Conservation (phyloP, 2,888 invertebrate genomes). For the Chymomyza procnemis region DNA sequence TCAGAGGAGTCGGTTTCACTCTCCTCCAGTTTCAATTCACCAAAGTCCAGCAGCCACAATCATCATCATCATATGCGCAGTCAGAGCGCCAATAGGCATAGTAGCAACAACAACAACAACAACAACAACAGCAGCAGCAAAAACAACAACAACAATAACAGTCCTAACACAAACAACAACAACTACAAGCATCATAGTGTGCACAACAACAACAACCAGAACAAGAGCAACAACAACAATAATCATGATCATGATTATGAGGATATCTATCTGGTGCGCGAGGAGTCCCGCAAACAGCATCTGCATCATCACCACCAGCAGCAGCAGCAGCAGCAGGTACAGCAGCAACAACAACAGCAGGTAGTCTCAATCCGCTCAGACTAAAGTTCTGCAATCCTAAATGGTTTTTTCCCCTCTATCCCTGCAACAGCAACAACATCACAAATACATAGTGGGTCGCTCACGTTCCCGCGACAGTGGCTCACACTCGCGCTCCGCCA, state of each 20-base stretch:
- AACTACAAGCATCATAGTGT: conserved; percentile 36
- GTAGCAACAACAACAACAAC: conserved; percentile 35
- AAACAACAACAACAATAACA: conserved; percentile 40
- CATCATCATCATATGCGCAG: conserved; percentile 64
- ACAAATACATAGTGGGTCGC: conserved; percentile 77
- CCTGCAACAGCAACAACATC: conserved; percentile 53
- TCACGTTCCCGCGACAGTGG: conserved; percentile 84
- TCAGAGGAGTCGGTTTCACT: conserved; percentile 83
- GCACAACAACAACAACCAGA: conserved; percentile 43
- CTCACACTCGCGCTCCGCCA: conserved; percentile 87
- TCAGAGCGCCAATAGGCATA: conserved; percentile 49
- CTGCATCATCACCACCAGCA: conserved; percentile 51
- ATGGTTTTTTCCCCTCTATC: no score
- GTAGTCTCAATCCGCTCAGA: neutral
- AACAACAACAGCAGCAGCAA: conserved; percentile 30
- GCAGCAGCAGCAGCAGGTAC: conserved; percentile 43
- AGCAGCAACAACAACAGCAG: conserved; percentile 38
- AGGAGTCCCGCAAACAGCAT: conserved; percentile 79
- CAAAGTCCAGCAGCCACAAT: conserved; percentile 67
- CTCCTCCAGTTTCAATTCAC: conserved; percentile 79
- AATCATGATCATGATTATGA: conserved; percentile 87
- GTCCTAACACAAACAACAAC: conserved; percentile 30
- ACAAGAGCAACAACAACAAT: conserved; percentile 40
- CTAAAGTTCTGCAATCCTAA: no score
- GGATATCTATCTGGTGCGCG: conserved; percentile 87